Evolutionary conservation across 2,113 vertebrate species (phyloP), one percentile per base, ranked within the genome.

Genomic region (Gadus macrocephalus): DNA sequence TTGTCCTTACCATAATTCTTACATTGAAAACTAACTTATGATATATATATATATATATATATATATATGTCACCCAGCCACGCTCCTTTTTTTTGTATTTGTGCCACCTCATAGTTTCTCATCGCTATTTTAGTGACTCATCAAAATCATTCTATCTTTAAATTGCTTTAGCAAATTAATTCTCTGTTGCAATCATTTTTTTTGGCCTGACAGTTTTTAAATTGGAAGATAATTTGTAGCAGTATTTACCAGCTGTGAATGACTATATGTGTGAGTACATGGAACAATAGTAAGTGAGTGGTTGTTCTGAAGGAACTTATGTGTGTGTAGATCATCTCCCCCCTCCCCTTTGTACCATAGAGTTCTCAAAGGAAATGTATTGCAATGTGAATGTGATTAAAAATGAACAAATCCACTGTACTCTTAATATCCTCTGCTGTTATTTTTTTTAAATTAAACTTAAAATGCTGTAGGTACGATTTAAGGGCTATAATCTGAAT

Each of bases 361-460:
- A 82, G 80, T 84, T 88, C 89, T 87, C 78, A 87, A 85, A 78
- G 82, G 80, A 89, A 81, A 89, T 88, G 87, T 89, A 89, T 83
- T 91, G 84, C 88, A 85, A 91, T 81, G 83, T 90, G 87, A 91
- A 91, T 88, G 89, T 92, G 84, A 91, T 88, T 87, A 78, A 75
- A 58, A 58, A 58, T 58, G 55, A 58, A 58, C 55, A 89, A 86
- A 72, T 87, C 71, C 79, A 89, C 87, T 87, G 87, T 90, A 84
- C 87, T 88, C 76, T 78, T 78, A 77, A 72, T 72, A 38, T 5
- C 3, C 5, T 53, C 0, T 15, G 28, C 49, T n/a, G 60, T 62
- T n/a, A 20, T 20, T 61, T 2, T 15, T 22, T 58, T 7, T 16
- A 17, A 16, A 6, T 58, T 58, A 9, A 49, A 6, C 42, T 49